Evolutionary conservation across 2,113 vertebrate species (phyloP).

Genomic region (Psilopogon haemacephalus): DNA sequence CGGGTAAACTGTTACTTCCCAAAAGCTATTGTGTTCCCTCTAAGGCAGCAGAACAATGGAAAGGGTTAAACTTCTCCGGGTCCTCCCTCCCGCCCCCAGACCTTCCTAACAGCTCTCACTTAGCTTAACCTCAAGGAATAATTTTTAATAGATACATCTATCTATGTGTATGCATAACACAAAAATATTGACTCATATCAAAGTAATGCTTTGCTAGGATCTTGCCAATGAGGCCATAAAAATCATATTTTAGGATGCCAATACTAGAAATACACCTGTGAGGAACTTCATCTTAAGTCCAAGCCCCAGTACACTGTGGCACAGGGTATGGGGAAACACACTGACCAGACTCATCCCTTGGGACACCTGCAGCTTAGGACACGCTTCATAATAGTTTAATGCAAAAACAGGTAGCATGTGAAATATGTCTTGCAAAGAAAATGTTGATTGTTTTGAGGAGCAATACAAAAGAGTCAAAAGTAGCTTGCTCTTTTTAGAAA

Average conservation of each 20-base stretch:
- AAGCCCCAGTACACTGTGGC: rapidly evolving
- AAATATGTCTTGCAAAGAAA: neutral
- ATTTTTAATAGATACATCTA: neutral
- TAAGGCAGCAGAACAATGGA: neutral
- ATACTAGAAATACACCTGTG: neutral
- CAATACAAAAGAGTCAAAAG: neutral
- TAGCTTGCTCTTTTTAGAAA: neutral
- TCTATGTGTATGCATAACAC: neutral
- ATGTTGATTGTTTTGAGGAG: neutral
- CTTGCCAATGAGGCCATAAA: neutral
- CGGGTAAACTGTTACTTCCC: neutral
- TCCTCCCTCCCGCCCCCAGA: neutral
- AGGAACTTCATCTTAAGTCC: neutral
- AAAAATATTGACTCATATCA: neutral
- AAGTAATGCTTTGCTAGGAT: neutral
- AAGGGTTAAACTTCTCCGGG: neutral
- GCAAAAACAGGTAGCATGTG: neutral
- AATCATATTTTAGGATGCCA: neutral
- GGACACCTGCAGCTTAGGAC: neutral
- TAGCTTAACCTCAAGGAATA: neutral
- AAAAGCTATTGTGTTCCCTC: neutral
- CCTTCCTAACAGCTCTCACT: neutral
- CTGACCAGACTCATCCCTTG: too few species aligned
- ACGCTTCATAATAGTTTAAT: rapidly evolving
- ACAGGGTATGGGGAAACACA: neutral